Base-by-base conservation (phyloP, 2,797 vertebrate genomes). In the Acrocephalus scirpaceus region DNA sequence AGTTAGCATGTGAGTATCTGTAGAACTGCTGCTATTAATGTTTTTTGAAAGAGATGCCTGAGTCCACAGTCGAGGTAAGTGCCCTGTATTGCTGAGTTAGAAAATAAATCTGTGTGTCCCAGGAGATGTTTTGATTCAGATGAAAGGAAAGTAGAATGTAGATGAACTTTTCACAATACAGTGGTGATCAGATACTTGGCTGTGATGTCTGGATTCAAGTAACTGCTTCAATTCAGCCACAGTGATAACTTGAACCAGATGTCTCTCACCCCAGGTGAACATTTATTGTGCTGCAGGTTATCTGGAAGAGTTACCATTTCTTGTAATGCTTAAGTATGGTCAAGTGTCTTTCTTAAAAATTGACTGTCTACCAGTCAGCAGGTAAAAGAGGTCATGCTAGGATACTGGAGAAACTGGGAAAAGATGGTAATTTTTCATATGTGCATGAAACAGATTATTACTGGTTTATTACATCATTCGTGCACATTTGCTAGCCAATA, bases 161-260 rank as follows among this genome's bases (percentile, higher is more conserved):
- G 42, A 85, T 26, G 62, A 77, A 47, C 11, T 57, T 88, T 7
- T 77, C 42, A 15, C 14, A 38, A 5, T 61, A 5, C 0, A 0
- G 0, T 51, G 9, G 11, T 36, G 40, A 67, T 76, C 0, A 0
- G 18, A 25, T 56, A n/a, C 47, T 73, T 86, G 27, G 7, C 38
- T 70, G 36, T 27, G 9, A 40, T 57, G 5, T 71, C n/a, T 61
- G n/a, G 29, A 23, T 86, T 80, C 42, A 30, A n/a, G 13, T 69
- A 50, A 32, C 48, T 66, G 40, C 51, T 86, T 53, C 21, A 38
- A 2, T 48, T 73, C 18, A 30, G n/a, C 40, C 5, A 3, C 54
- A 51, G 16, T 36, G 22, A 34, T 85, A 42, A 56, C 57, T 51
- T 73, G n/a, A 88, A 25, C 47, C 0, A 0, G 38, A 29, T 58